Evolutionary conservation across 2,113 vertebrate genomes (phyloP), one percentile per base, ranked within the genome.

Genomic region (Guaruba guarouba): DNA sequence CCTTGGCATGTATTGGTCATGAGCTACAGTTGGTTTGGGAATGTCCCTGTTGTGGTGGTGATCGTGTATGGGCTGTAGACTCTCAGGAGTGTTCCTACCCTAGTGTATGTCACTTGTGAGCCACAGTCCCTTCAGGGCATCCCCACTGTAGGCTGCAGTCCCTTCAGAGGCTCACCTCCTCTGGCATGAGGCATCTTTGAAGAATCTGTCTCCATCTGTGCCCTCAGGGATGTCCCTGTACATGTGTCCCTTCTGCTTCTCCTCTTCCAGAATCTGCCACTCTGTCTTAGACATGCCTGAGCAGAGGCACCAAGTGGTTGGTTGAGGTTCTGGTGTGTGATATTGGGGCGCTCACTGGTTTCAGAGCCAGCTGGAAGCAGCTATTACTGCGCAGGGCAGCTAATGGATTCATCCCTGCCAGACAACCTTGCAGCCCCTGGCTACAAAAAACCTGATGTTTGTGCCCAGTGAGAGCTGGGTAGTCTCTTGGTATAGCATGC

Each of bases 401-500:
- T 44, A 17, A 44, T 41, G 13, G 11, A 69, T 63, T 76, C 29
- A 13, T 80, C 12, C 27, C 16, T 35, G 6, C 35, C 57, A 15
- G 29, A 12, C 11, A 52, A 8, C 10, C 33, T 80, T 83, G 73
- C n/a, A 57, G 27, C 8, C 14, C 16, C 33, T 39, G 24, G 6
- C 11, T 87, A 20, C 8, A 16, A 41, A 84, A 86, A 37, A 3
- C 2, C 27, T 9, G 13, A 24, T 2, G 12, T 66, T 33, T 80
- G 35, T 52, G 29, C 6, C 27, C 17, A 5, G 0, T 51, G 41
- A 16, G 10, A 49, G 13, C 35, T 48, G 63, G 3, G 10, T 77
- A 1, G 10, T 33, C 9, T 52, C 23, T 28, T 0, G 0, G 8
- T 11, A 18, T 9, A 57, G 20, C 14, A 13, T 27, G 12, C 46